Evolutionary conservation across 2,888 invertebrate species (phyloP).

Genomic region (Noctuana brunneofusca): DNA sequence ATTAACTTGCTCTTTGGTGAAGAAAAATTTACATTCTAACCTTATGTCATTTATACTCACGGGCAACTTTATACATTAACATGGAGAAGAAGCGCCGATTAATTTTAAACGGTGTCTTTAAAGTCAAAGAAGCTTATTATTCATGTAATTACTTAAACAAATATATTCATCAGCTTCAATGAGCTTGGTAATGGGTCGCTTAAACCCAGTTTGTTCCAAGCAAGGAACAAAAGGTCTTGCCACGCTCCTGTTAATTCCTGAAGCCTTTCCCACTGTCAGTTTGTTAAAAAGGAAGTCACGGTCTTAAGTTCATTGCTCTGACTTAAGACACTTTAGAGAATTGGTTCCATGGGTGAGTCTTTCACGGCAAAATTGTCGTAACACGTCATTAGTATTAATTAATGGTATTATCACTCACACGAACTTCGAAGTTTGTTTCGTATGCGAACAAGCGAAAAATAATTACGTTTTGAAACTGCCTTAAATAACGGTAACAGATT

Average conservation of each 20-base stretch:
- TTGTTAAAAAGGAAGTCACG: constrained; percentile 80
- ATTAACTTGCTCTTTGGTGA: too few species aligned
- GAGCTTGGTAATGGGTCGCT: constrained; percentile 49
- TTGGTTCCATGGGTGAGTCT: constrained; percentile 13
- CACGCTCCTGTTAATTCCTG: constrained; percentile 71
- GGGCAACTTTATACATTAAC: constrained; percentile 11
- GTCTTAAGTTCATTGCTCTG: constrained; percentile 64
- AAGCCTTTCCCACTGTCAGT: constrained; percentile 68
- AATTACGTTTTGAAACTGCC: too few species aligned
- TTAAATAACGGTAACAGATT: too few species aligned
- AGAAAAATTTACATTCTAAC: too few species aligned
- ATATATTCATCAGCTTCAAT: constrained; percentile 59
- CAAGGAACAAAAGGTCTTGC: constrained; percentile 67
- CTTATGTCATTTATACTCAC: constrained; percentile 37
- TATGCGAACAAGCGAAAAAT: too few species aligned
- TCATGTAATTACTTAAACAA: constrained; percentile 58
- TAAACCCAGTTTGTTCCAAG: constrained; percentile 54
- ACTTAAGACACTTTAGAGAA: constrained; percentile 37
- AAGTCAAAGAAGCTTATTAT: constrained; percentile 42
- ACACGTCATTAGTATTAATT: neutral
- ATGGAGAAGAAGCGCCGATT: constrained; percentile 20
- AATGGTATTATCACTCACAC: too few species aligned
- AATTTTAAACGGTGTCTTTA: constrained; percentile 30
- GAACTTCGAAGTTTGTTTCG: too few species aligned
- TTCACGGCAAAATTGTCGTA: constrained; percentile 5